Base-by-base conservation (phyloP, 2,797 vertebrate species). In the Sus cebifrons region DNA sequence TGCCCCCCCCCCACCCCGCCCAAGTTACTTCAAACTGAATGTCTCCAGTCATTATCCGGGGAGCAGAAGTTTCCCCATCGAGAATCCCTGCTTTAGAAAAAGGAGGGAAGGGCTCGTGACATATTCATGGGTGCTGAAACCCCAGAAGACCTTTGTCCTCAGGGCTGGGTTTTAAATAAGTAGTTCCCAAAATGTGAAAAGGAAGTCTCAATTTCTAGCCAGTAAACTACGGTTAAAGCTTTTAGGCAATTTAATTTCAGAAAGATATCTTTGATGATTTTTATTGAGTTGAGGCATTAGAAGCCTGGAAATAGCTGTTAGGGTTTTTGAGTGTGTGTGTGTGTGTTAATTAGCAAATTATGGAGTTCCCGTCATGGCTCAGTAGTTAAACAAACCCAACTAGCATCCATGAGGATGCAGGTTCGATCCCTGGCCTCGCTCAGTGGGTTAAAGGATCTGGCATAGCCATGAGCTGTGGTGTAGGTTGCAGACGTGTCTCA, bases 201-300 rank as follows among this genome's bases (percentile, higher is more conserved):
- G 18, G 73, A 11, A 27, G 13, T 60, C 64, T 87, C 13, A 5
- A 70, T 67, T 87, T 94, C 81, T 73, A 81, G 78, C 58, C 79
- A 65, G 0, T 84, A 83, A 68, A 56, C 68, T n/a, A 68, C 77
- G 62, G 29, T 70, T 67, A 84, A 86, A 88, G 52, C 77, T 94
- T 95, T 40, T 77, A 62, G 79, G 82, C 68, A 29, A 20, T 68
- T 82, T 94, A 40, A 85, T 96, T 91, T 81, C 62, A 86, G 79
- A 77, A 96, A 64, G 60, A 92, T 73, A 17, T 14, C 36, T 93
- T 89, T 67, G 54, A 52, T 75, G n/a, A 70, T 60, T 95, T 94
- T 85, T 84, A 73, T 52, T n/a, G 36, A 84, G 64, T 79, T 77
- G 75, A 54, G 49, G 49, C 25, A 52, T 84, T 64, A 68, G 75